Conservation (phyloP, 2,113 vertebrate species). For the Larimichthys polyactis region DNA sequence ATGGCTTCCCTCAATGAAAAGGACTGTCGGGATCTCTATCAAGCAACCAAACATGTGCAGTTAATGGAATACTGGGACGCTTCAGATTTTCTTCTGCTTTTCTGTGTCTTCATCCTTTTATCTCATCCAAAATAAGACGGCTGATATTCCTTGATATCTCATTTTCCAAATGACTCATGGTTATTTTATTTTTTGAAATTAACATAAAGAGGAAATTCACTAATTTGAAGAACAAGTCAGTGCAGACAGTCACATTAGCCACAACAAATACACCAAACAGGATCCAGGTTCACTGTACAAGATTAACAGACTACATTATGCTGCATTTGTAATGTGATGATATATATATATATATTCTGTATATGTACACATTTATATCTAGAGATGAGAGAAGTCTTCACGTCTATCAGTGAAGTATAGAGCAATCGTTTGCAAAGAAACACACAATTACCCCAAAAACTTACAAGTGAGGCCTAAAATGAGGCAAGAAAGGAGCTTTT, state of each 20-base stretch:
- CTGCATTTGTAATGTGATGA: slow-evolving; percentile 1
- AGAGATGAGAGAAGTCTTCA: slow-evolving; percentile 4
- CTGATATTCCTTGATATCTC: neutral
- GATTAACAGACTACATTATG: slow-evolving; percentile 19
- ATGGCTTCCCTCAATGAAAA: neutral
- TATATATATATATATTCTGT: slow-evolving; percentile 10
- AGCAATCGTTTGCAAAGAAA: slow-evolving; percentile 29
- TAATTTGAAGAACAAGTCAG: slow-evolving; percentile 8
- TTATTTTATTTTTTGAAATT: too few species aligned
- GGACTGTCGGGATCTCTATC: neutral
- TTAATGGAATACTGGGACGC: neutral
- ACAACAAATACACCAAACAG: slow-evolving; percentile 29
- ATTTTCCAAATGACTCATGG: neutral
- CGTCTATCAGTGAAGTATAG: neutral
- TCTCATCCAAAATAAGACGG: neutral
- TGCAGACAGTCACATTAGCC: slow-evolving; percentile 35
- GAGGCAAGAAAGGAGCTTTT: neutral
- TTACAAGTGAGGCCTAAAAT: neutral
- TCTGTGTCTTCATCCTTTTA: neutral
- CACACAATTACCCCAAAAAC: neutral
- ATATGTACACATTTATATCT: slow-evolving; percentile 12
- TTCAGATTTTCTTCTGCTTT: neutral
- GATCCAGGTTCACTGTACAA: slow-evolving; percentile 26
- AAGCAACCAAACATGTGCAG: neutral
- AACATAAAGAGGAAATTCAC: neutral